These are phyloP conservation scores for Colius striatus DNA, from an alignment of 2,113 vertebrate species.

Conservation along the genomic window DNA sequence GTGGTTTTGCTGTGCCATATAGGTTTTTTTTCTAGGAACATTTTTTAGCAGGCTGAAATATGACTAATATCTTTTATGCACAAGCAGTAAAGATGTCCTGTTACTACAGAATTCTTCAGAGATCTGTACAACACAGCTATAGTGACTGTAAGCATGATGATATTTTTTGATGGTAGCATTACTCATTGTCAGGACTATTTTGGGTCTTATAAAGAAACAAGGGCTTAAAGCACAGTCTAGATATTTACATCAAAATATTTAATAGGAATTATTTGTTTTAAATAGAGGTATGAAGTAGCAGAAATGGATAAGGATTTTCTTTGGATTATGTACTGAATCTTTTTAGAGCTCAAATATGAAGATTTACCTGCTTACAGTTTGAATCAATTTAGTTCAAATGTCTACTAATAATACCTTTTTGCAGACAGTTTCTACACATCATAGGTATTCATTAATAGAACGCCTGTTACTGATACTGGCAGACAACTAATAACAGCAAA, in stretches of 20 bases:
- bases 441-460: background rate
- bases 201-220: background rate
- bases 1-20: constrained; percentile 56
- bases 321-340: background rate
- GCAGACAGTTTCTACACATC: background rate
- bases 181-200: background rate
- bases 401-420: background rate
- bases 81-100: background rate
- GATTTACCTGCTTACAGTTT: background rate
- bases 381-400: background rate
- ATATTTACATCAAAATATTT: background rate
- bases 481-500: background rate
- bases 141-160: background rate
- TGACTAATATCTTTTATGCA: constrained; percentile 23
- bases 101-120: background rate
- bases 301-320: background rate
- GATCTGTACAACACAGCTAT: background rate
- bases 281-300: background rate
- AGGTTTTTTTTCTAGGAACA: background rate
- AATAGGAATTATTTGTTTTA: background rate
- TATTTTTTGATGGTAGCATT: background rate
- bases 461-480: background rate
- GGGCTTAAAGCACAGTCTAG: background rate
- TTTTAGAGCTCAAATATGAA: background rate
- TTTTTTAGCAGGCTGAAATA: constrained; percentile 27